Evolutionary conservation across 2,888 invertebrate genomes (phyloP).

Genomic region (Amphipyra berbera): DNA sequence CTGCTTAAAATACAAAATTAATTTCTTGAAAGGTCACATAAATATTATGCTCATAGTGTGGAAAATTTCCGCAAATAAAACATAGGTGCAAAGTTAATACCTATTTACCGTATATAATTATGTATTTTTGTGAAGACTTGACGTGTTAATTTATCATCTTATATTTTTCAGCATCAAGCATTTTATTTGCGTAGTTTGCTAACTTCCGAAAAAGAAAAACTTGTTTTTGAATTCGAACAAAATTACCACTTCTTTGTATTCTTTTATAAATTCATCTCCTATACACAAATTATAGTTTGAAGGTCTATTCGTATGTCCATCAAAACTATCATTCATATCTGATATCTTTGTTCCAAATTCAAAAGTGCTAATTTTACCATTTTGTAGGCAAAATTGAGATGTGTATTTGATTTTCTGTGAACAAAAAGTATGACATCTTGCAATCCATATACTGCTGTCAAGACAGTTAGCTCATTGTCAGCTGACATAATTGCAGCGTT

Average conservation of each 20-base stretch:
- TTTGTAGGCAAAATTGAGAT: too few relatives aligned
- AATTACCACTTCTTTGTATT: too few relatives aligned
- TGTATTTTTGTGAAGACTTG: constrained; percentile 13
- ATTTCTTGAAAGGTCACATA: constrained; percentile 64
- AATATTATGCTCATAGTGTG: constrained; percentile 35
- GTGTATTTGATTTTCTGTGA: not conserved
- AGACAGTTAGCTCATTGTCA: constrained; percentile 44
- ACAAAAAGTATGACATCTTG: not conserved
- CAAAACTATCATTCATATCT: too few relatives aligned
- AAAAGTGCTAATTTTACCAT: too few relatives aligned
- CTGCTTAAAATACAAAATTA: constrained; percentile 60
- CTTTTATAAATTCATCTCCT: too few relatives aligned
- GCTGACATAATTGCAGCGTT: constrained; percentile 34
- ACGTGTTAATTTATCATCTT: not conserved
- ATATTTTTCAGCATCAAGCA: constrained; percentile 7
- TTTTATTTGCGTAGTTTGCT: not conserved
- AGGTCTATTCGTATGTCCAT: too few relatives aligned
- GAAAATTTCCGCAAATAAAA: constrained; percentile 55
- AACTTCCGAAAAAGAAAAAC: too few relatives aligned
- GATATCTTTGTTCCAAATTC: too few relatives aligned
- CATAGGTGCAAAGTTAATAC: constrained; percentile 1
- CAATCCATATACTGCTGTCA: constrained; percentile 8
- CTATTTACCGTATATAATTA: constrained; percentile 8
- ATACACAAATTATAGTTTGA: too few relatives aligned
- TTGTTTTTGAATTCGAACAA: too few relatives aligned